Conservation (phyloP, 92 coral and sea anemone genomes). For the Siderastrea siderea region DNA sequence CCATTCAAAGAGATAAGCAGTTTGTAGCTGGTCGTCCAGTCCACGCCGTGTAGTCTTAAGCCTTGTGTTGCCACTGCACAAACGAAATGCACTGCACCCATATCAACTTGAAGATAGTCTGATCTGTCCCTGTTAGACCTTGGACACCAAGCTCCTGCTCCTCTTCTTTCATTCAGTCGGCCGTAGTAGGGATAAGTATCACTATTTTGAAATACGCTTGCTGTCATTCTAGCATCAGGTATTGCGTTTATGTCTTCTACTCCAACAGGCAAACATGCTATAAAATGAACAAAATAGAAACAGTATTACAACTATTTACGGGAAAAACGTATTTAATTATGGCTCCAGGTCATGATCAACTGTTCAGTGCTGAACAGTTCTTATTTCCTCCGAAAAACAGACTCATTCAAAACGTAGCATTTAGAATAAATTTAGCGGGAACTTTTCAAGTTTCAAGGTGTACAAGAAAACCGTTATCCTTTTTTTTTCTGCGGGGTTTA, state of each 20-base stretch:
- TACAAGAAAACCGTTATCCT: no score
- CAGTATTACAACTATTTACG: no score
- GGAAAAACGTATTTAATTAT: no score
- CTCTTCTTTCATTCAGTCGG: constrained; percentile 21
- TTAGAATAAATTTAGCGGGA: no score
- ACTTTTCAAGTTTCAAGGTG: no score
- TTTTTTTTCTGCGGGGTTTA: no score
- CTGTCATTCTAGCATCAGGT: constrained; percentile 24
- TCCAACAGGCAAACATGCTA: constrained; percentile 16
- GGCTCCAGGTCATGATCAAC: no score
- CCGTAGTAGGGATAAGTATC: background rate
- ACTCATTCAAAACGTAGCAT: no score
- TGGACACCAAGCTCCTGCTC: background rate
- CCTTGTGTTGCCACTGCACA: constrained; percentile 47
- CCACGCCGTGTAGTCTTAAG: no score
- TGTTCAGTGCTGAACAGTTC: no score
- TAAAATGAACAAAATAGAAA: background rate
- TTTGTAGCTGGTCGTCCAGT: constrained; percentile 25
- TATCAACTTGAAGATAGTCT: constrained; percentile 33
- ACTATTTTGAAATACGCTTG: background rate
- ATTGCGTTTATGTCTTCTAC: constrained; percentile 2
- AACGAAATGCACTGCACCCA: background rate
- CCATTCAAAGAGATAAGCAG: constrained; percentile 11
- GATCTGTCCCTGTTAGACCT: background rate
- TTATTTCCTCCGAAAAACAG: no score